Conservation (phyloP, 2,888 invertebrate species). For the Pantelozetes paolii region DNA sequence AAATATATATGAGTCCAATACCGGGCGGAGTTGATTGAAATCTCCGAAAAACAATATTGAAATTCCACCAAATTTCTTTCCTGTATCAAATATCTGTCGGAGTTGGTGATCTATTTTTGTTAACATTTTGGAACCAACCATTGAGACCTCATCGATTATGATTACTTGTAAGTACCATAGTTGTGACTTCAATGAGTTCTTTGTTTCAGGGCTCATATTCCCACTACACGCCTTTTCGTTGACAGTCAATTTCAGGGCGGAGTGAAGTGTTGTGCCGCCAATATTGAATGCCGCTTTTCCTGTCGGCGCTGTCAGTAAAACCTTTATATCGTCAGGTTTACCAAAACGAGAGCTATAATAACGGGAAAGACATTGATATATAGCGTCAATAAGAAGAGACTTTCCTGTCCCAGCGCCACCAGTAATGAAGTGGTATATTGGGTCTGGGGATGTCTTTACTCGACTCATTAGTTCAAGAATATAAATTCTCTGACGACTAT, state of each 20-base stretch:
- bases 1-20: conserved; percentile 36
- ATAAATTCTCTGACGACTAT: neutral
- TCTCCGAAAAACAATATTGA: conserved; percentile 51
- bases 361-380: conserved; percentile 43
- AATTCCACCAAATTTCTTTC: conserved; percentile 50
- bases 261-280: conserved; percentile 49
- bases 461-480: neutral
- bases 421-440: conserved; percentile 43
- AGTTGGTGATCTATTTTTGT: conserved; percentile 49
- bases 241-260: conserved; percentile 46
- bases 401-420: conserved; percentile 49
- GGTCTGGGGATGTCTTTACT: neutral
- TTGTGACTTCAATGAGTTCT: conserved; percentile 41
- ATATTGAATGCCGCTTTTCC: conserved; percentile 50
- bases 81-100: conserved; percentile 49
- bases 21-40: conserved; percentile 41
- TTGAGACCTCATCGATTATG: conserved; percentile 48
- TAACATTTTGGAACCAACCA: conserved; percentile 48
- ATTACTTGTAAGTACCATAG: conserved; percentile 43
- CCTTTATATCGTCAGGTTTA: conserved; percentile 5
- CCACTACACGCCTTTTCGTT: neutral
- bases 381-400: conserved; percentile 43
- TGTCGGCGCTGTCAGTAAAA: conserved; percentile 47
- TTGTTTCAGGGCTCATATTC: neutral
- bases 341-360: neutral